A percentile compares a stretch with the other conserved stretches of the same genome.
phyloP scores from a whole-genome alignment of 2,113 vertebrate species.

The Reinhardtius hippoglossoides region DNA sequence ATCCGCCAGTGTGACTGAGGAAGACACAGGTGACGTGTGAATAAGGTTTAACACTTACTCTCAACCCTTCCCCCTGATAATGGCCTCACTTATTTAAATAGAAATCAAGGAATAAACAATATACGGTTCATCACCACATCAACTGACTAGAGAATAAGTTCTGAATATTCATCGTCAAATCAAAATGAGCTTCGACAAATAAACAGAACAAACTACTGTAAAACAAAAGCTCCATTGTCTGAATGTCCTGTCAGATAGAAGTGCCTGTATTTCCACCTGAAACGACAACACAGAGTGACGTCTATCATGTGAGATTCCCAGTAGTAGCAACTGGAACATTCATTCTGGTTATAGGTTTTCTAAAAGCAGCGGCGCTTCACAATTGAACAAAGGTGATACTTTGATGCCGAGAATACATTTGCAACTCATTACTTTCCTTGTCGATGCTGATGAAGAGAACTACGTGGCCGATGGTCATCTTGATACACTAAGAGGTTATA shows the following conservation, averaged over 20 bases:
- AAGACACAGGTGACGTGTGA: too few species aligned
- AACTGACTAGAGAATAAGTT: too few species aligned
- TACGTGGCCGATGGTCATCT: conserved; percentile 14
- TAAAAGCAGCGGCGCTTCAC: conserved; percentile 17
- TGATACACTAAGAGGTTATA: conserved; percentile 12
- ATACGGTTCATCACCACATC: too few species aligned
- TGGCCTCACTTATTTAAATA: too few species aligned
- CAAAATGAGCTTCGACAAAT: too few species aligned
- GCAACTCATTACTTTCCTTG: conserved; percentile 17
- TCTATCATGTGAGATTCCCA: neutral
- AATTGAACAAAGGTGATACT: conserved; percentile 20
- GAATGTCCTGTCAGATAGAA: neutral
- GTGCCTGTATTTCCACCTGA: conserved; percentile 6
- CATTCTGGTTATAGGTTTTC: neutral
- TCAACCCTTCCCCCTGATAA: too few species aligned
- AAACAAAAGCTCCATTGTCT: neutral
- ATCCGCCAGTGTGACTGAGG: too few species aligned
- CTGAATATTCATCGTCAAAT: too few species aligned
- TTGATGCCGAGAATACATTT: conserved; percentile 36
- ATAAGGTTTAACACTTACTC: too few species aligned
- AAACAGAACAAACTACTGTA: too few species aligned
- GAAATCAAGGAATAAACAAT: too few species aligned
- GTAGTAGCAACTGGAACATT: neutral
- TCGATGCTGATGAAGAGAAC: neutral
- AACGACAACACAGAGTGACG: neutral